Evolutionary conservation across 35 echinoderm and acorn worm species (phyloP).

Genomic region (Anneissia japonica): DNA sequence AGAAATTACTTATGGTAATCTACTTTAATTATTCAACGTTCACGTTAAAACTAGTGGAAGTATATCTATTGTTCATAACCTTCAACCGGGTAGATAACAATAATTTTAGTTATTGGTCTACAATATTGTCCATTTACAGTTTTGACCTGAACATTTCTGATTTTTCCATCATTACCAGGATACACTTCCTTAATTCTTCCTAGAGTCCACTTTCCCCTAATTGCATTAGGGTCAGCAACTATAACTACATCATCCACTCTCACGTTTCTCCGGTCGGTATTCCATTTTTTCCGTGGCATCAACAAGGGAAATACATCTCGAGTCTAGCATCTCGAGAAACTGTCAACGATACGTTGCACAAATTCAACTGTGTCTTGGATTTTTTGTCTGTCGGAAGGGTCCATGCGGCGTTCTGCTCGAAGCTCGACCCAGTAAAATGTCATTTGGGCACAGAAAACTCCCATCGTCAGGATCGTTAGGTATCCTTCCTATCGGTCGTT

Average conservation of each 20-base stretch:
- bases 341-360: conserved; percentile 26
- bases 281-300: conserved; percentile 30
- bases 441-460: conserved; percentile 48
- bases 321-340: conserved; percentile 40
- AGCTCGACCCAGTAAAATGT: conserved; percentile 41
- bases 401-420: conserved; percentile 36
- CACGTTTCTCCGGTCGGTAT: conserved; percentile 32
- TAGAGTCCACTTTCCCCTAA: conserved; percentile 23
- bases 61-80: conserved; percentile 41
- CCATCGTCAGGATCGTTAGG: conserved; percentile 52
- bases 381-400: conserved; percentile 15
- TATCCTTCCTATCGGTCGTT: conserved; percentile 38
- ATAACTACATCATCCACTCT: conserved; percentile 28
- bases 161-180: conserved; percentile 11
- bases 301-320: conserved; percentile 29
- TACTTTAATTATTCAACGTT: background rate
- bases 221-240: conserved; percentile 17
- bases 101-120: conserved; percentile 34
- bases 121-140: background rate
- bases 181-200: conserved; percentile 25
- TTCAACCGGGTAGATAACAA: conserved; percentile 39
- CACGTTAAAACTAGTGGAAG: background rate
- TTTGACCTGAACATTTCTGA: conserved; percentile 24
- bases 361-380: conserved; percentile 13
- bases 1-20: background rate